A percentile compares a stretch with the other conserved stretches of the same genome.
These are phyloP conservation scores for Tachypleus tridentatus DNA, from an alignment of 1,140 invertebrate species.

Conservation along the genomic window DNA sequence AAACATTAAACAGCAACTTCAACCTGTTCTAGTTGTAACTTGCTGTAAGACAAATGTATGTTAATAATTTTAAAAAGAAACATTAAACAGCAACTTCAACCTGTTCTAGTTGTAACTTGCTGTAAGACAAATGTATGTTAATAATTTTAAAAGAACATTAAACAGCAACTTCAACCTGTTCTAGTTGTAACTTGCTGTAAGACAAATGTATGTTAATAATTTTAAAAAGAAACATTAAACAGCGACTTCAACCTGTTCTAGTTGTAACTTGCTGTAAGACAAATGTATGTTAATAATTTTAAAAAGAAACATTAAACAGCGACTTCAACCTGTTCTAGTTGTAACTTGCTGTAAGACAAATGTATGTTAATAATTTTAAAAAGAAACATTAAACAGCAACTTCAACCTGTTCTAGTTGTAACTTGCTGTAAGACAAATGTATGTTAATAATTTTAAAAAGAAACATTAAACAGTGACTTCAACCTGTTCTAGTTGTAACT, in stretches of 20 bases:
- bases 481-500: conserved; percentile 34
- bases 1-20: conserved; percentile 27
- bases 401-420: conserved; percentile 35
- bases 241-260: conserved; percentile 33
- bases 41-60: neutral
- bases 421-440: conserved; percentile 14
- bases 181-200: conserved; percentile 30
- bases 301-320: conserved; percentile 15
- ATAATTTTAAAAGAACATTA: neutral
- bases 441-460: neutral
- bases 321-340: conserved; percentile 33
- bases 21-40: conserved; percentile 34
- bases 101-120: conserved; percentile 33
- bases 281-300: neutral
- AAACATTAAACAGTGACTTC: conserved; percentile 27
- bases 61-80: neutral
- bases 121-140: neutral
- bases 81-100: conserved; percentile 29
- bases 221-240: conserved; percentile 5
- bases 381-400: conserved; percentile 22
- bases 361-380: neutral
- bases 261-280: conserved; percentile 28
- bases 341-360: conserved; percentile 25
- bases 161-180: conserved; percentile 33
- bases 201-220: neutral